Evolutionary conservation across 1,140 invertebrate species (phyloP).

Genomic region (Listronotus bonariensis): DNA sequence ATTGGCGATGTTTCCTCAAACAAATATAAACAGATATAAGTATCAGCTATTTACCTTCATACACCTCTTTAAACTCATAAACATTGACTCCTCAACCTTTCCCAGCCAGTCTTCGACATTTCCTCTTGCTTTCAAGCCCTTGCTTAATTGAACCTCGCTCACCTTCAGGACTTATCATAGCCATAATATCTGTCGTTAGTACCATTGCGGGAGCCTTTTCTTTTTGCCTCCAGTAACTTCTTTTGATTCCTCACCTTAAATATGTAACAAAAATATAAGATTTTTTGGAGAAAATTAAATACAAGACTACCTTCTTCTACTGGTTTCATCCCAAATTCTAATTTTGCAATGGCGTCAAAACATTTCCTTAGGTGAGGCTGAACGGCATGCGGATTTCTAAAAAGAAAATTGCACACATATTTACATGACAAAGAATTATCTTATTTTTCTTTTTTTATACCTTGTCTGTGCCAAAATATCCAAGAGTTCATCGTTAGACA

Average conservation of each 20-base stretch:
- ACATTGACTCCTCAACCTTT: constrained; percentile 87
- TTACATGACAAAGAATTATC: no score
- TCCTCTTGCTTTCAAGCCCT: constrained; percentile 77
- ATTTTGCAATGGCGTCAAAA: constrained; percentile 80
- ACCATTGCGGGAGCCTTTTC: constrained; percentile 43
- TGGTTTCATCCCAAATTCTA: constrained; percentile 74
- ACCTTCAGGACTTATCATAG: constrained; percentile 85
- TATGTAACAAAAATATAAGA: no score
- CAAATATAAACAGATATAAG: no score
- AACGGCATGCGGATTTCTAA: constrained; percentile 77
- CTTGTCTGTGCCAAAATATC: constrained; percentile 86
- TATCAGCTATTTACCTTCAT: constrained; percentile 71
- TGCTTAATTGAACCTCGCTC: constrained; percentile 77
- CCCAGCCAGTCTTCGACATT: constrained; percentile 89
- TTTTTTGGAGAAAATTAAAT: no score
- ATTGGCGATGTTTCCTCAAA: no score
- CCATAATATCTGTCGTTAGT: constrained; percentile 78
- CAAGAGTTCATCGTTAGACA: constrained; percentile 91
- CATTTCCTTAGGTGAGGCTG: constrained; percentile 88
- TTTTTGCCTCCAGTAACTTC: constrained; percentile 34
- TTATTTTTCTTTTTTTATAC: background rate
- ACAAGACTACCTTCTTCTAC: constrained; percentile 53
- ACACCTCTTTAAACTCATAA: constrained; percentile 69
- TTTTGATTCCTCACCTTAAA: constrained; percentile 9
- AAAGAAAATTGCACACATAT: constrained; percentile 57